phyloP scores from a whole-genome alignment of 1,140 invertebrate genomes.

The Heterodera schachtii region DNA sequence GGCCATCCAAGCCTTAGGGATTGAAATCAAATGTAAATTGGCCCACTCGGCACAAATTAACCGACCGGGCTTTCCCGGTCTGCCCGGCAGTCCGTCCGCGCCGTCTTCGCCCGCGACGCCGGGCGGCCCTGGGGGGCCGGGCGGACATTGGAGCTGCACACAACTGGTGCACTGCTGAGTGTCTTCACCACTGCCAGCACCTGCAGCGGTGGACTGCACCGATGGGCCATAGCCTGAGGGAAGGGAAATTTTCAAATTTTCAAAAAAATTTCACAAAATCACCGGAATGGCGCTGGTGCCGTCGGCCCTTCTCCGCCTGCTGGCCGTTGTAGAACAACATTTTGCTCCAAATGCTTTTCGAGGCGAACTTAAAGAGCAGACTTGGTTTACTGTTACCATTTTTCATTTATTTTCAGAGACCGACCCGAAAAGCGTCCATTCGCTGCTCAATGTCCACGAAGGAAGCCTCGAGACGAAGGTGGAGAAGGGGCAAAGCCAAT shows the following conservation, averaged over 20 bases:
- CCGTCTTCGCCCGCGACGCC: conserved; percentile 57
- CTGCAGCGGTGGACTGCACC: not conserved
- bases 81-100: conserved; percentile 39
- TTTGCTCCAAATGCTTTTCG: conserved; percentile 26
- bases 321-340: conserved; percentile 6
- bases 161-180: conserved; percentile 58
- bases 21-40: not conserved
- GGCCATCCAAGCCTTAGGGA: conserved; percentile 53
- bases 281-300: conserved; percentile 4
- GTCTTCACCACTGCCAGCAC: conserved; percentile 34
- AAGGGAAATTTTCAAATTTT: conserved; percentile 14
- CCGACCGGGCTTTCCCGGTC: conserved; percentile 58
- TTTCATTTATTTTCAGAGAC: not conserved
- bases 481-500: conserved; percentile 48
- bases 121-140: conserved; percentile 62
- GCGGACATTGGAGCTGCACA: conserved; percentile 64
- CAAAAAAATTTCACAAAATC: not conserved
- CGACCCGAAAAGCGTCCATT: conserved; percentile 60
- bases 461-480: conserved; percentile 55
- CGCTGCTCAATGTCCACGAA: conserved; percentile 52
- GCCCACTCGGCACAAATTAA: not conserved
- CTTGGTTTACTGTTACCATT: not conserved
- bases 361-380: conserved; percentile 22
- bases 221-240: conserved; percentile 16
- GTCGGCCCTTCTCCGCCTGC: not conserved